Percentiles rank a stretch among this genome's conserved stretches.
Conservation (phyloP, 2,888 invertebrate species). For the Platerodrilus igneus region DNA sequence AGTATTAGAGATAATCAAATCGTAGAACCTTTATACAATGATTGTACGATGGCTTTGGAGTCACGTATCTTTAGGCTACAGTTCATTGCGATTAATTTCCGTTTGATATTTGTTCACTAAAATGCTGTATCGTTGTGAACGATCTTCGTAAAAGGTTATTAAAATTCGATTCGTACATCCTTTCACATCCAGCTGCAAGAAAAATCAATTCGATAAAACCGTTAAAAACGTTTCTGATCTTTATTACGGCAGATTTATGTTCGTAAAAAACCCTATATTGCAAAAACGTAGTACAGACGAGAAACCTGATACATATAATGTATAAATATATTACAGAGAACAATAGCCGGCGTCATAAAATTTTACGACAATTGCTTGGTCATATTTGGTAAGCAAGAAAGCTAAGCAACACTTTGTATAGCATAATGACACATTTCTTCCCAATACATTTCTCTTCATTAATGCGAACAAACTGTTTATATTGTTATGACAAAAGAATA, state of each 20-base stretch:
- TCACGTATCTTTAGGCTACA: too few species aligned
- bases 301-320: conserved; percentile 35
- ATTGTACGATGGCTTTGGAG: too few species aligned
- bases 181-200: too few species aligned
- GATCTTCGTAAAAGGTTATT: too few species aligned
- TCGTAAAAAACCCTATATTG: conserved; percentile 10
- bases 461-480: conserved; percentile 5
- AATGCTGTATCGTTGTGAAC: too few species aligned
- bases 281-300: conserved; percentile 19
- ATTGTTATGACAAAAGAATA: conserved; percentile 11
- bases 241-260: conserved; percentile 40
- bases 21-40: too few species aligned
- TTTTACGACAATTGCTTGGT: conserved; percentile 38
- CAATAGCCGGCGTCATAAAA: conserved; percentile 41
- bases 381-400: conserved; percentile 35
- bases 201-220: conserved; percentile 15
- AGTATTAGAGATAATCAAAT: too few species aligned
- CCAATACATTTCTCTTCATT: conserved; percentile 15
- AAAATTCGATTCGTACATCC: conserved; percentile 9
- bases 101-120: too few species aligned
- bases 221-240: conserved; percentile 33
- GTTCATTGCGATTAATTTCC: too few species aligned
- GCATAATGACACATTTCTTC: conserved; percentile 30
- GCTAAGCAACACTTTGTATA: conserved; percentile 30
- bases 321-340: conserved; percentile 43